Percentiles rank a stretch among this genome's conserved stretches.
These are phyloP conservation scores for Galeruca laticollis DNA, from an alignment of 2,888 invertebrate species.

Conservation along the genomic window DNA sequence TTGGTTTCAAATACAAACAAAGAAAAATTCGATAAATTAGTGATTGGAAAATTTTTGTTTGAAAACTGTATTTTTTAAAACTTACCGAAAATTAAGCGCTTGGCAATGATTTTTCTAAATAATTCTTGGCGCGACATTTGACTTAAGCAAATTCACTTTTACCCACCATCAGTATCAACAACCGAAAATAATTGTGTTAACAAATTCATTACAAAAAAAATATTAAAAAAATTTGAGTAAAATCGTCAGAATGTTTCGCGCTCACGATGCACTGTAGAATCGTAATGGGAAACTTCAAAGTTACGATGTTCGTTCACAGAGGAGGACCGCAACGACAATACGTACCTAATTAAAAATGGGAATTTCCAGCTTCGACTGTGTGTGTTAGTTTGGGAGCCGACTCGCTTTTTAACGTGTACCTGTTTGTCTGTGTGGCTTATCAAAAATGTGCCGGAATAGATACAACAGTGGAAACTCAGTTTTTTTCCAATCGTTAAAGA, in stretches of 20 bases:
- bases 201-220: neutral
- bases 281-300: neutral
- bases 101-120: neutral
- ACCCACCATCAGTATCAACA: neutral
- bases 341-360: neutral
- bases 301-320: conserved; percentile 1
- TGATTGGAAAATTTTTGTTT: no score
- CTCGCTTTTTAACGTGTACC: neutral
- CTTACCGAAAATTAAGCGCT: neutral
- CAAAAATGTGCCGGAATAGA: no score
- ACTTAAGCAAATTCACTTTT: neutral
- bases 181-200: neutral
- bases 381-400: neutral
- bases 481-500: no score
- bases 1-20: no score
- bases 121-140: neutral
- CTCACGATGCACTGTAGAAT: neutral
- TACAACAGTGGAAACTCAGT: no score
- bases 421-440: neutral
- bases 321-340: conserved; percentile 1
- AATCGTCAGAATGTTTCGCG: neutral
- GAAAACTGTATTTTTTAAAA: no score
- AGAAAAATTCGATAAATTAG: no score
- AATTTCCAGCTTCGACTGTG: neutral
- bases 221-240: neutral